These are phyloP conservation scores for Laterallus jamaicensis DNA, from an alignment of 2,113 vertebrate species.

Conservation along the genomic window DNA sequence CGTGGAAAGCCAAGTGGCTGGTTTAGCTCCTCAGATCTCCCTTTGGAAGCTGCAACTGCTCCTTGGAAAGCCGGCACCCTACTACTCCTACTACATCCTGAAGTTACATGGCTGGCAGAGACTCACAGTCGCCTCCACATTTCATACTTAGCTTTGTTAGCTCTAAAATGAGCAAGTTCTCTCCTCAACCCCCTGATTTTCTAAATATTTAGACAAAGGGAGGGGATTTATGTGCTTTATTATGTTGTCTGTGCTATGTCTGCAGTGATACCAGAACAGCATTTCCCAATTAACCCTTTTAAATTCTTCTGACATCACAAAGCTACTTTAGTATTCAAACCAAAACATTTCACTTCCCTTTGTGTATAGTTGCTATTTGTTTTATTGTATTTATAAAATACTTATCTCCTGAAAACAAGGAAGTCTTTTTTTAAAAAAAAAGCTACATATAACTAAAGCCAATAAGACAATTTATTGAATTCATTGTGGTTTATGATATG, in stretches of 20 bases:
- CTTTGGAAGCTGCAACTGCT: not conserved
- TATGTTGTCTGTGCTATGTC: not conserved
- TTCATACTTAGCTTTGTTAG: not conserved
- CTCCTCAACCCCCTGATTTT: not conserved
- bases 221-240: not conserved
- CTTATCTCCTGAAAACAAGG: not conserved
- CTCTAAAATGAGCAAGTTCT: not conserved
- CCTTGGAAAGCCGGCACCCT: no score
- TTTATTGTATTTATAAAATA: not conserved
- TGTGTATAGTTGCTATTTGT: not conserved
- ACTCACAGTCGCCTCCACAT: not conserved
- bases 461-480: not conserved
- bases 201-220: not conserved
- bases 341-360: not conserved
- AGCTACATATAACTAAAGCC: not conserved
- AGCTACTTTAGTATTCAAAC: not conserved
- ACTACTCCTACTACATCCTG: not conserved
- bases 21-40: not conserved
- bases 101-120: not conserved
- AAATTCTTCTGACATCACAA: not conserved
- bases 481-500: not conserved
- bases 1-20: fast-evolving
- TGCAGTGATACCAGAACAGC: not conserved
- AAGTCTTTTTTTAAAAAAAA: not conserved
- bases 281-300: not conserved